phyloP scores from a whole-genome alignment of 1,140 invertebrate genomes.

The Hycleus phaleratus region DNA sequence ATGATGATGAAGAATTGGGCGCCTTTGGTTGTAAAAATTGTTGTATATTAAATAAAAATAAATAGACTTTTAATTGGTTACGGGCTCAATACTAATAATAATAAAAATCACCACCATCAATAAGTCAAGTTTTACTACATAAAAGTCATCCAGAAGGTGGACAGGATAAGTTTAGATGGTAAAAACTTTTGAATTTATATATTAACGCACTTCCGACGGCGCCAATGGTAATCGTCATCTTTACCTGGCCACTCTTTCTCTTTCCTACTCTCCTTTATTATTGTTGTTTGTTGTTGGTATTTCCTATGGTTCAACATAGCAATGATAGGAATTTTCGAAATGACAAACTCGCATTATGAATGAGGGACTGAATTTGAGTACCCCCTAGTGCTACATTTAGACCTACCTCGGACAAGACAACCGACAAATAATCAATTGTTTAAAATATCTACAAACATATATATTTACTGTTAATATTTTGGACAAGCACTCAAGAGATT shows the following conservation, averaged over 20 bases:
- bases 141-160: slow-evolving; percentile 7
- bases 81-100: not conserved
- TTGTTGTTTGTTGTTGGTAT: not conserved
- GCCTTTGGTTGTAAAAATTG: too few species aligned
- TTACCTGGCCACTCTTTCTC: slow-evolving; percentile 4
- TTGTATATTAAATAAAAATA: too few species aligned
- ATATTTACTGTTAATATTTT: too few species aligned
- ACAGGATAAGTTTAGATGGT: slow-evolving; percentile 4
- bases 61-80: too few species aligned
- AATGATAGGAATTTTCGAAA: slow-evolving; percentile 23
- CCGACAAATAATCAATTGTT: slow-evolving; percentile 9
- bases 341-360: slow-evolving; percentile 25
- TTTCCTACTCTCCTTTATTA: not conserved
- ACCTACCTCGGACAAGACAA: slow-evolving; percentile 6
- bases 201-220: slow-evolving; percentile 26
- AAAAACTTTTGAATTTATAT: slow-evolving; percentile 14
- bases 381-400: slow-evolving; percentile 3
- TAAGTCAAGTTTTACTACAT: slow-evolving; percentile 5
- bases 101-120: slow-evolving; percentile 16
- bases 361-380: slow-evolving; percentile 5
- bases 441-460: not conserved
- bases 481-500: too few species aligned
- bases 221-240: slow-evolving; percentile 14
- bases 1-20: too few species aligned
- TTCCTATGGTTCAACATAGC: not conserved